These are phyloP conservation scores for Pseudomyrmex concolor DNA, from an alignment of 1,140 invertebrate genomes.

Conservation along the genomic window DNA sequence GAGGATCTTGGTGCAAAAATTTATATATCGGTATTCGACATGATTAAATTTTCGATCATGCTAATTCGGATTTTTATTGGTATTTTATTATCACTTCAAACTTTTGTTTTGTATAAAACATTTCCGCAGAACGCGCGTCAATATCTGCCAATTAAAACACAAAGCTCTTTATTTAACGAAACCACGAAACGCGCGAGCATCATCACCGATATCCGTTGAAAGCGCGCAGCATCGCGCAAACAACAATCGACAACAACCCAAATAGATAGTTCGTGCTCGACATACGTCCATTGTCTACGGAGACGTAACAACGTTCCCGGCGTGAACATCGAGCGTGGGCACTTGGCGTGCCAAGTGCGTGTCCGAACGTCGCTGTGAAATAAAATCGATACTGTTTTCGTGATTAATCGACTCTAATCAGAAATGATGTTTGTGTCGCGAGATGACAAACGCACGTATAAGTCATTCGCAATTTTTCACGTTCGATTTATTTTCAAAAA, in stretches of 20 bases:
- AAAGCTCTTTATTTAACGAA: slow-evolving; percentile 34
- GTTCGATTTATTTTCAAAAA: slow-evolving; percentile 31
- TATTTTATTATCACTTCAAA: slow-evolving; percentile 32
- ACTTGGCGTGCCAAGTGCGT: slow-evolving; percentile 30
- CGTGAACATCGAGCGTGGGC: slow-evolving; percentile 62
- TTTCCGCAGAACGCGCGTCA: not conserved
- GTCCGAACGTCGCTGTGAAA: slow-evolving; percentile 1
- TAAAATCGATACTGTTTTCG: slow-evolving; percentile 63
- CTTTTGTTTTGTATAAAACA: not conserved
- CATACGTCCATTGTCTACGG: slow-evolving; percentile 63
- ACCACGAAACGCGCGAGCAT: not conserved
- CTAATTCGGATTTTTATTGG: not conserved
- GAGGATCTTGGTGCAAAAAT: not conserved
- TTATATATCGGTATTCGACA: not conserved
- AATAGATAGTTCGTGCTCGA: slow-evolving; percentile 66
- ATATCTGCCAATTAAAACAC: slow-evolving; percentile 6
- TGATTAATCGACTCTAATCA: slow-evolving; percentile 60
- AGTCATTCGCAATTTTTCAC: not conserved
- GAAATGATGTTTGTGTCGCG: not conserved
- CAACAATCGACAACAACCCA: slow-evolving; percentile 51
- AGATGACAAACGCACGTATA: slow-evolving; percentile 40
- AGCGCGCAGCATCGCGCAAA: slow-evolving; percentile 40
- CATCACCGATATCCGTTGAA: slow-evolving; percentile 28
- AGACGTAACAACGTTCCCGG: slow-evolving; percentile 60
- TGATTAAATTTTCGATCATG: not conserved